A percentile compares a stretch with the other conserved stretches of the same genome.
phyloP scores from a whole-genome alignment of 2,113 vertebrate genomes.

The Channa maculata region DNA sequence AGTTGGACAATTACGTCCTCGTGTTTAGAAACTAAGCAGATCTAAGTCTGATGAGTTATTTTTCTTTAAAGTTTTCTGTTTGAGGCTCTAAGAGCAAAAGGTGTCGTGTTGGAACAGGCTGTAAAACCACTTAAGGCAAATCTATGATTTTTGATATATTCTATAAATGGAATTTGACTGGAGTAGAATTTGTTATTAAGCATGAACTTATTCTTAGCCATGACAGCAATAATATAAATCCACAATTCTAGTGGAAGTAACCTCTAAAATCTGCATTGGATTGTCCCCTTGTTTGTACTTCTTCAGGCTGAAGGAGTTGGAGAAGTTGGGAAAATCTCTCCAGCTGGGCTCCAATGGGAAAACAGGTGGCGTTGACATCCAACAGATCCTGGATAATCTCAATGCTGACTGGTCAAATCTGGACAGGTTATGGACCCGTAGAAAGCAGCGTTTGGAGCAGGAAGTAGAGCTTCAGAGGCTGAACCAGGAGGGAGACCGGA shows the following conservation, averaged over 20 bases:
- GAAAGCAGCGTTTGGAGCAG: slow-evolving; percentile 78
- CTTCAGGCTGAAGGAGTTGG: slow-evolving; percentile 68
- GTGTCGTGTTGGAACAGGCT: no score
- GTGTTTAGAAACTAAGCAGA: no score
- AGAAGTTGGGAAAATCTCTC: slow-evolving; percentile 76
- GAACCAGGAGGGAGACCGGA: slow-evolving; percentile 83
- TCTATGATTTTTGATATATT: no score
- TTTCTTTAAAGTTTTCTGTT: no score
- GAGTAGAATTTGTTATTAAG: no score
- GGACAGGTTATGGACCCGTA: slow-evolving; percentile 81
- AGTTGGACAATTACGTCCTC: no score
- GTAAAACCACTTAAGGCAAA: no score
- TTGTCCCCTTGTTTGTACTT: not conserved
- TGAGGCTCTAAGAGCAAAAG: no score
- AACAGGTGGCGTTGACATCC: slow-evolving; percentile 65
- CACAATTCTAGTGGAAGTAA: not conserved
- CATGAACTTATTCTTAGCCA: no score
- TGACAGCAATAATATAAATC: no score
- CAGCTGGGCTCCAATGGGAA: slow-evolving; percentile 24
- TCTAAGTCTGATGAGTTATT: no score
- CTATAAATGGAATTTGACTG: no score
- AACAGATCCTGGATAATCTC: slow-evolving; percentile 73
- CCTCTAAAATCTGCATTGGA: not conserved
- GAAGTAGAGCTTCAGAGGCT: slow-evolving; percentile 86
- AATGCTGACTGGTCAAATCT: slow-evolving; percentile 75